Evolutionary conservation across 2,113 vertebrate genomes (phyloP).

Genomic region (Cochlearius cochlearius): DNA sequence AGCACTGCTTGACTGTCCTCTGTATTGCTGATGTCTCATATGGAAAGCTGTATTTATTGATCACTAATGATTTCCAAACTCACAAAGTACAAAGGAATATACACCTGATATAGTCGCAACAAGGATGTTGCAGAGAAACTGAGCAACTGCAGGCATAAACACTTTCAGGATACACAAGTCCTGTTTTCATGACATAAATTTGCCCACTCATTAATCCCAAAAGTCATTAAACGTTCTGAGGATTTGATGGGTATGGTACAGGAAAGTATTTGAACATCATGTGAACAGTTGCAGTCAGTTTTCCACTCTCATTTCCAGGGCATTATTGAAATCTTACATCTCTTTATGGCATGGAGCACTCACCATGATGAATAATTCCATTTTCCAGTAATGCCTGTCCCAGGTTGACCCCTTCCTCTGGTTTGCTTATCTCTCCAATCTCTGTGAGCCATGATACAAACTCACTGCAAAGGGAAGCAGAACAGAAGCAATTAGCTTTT

Average conservation of each 20-base stretch:
- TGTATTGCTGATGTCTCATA: neutral
- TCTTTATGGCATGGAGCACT: slow-evolving; percentile 48
- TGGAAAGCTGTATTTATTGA: neutral
- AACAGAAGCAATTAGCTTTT: neutral
- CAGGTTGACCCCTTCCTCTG: slow-evolving; percentile 95
- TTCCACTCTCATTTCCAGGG: neutral
- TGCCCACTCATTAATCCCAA: neutral
- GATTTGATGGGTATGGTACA: neutral
- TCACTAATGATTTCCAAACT: neutral
- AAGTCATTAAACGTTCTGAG: neutral
- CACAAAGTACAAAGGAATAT: neutral
- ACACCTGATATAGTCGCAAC: neutral
- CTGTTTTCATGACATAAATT: neutral
- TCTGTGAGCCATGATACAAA: slow-evolving; percentile 97
- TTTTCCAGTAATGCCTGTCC: slow-evolving; percentile 97
- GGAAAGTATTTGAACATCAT: neutral
- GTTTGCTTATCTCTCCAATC: slow-evolving; percentile 95
- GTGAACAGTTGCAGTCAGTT: neutral
- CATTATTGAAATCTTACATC: neutral
- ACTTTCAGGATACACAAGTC: neutral
- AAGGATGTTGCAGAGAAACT: neutral
- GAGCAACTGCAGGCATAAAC: neutral
- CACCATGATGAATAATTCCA: slow-evolving; percentile 97
- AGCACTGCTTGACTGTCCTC: neutral
- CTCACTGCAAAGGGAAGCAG: slow-evolving; percentile 79